Base-by-base conservation (phyloP, 2,888 invertebrate genomes). In the Cheilosia pagana region DNA sequence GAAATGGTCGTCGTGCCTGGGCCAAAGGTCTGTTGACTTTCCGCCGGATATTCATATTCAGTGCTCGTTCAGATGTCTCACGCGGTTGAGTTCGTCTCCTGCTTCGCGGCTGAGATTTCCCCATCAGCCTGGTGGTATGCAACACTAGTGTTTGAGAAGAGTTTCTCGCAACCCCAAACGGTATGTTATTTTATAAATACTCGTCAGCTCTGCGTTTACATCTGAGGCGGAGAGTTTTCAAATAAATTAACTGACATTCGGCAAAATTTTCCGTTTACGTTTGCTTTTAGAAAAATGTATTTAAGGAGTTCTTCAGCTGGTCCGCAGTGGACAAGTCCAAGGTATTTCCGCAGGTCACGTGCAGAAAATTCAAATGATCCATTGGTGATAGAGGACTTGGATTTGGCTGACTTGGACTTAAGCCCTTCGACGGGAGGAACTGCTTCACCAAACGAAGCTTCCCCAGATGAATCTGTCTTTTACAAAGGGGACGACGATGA, bases 401-500 rank as follows among this genome's bases (percentile, higher is more conserved):
- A 85, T 39, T 39, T 85, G 3, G 50, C 41, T 5, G 48, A 76
- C 52, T 75, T 85, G 62, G 60, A 81, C 10, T n/a, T 55, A 6
- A 62, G 60, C 16, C 59, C 75, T 0, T 41, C 60, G 6, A 50
- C 65, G 8, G 45, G n/a, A 4, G 35, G 35, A 16, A 55, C 65
- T 2, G 25, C 53, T 6, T 50, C 55, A 39, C 16, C 16, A 5
- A 39, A 23, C 0, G 72, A 62, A 0, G 1, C n/a, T 4, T 39
- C 35, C 2, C 1, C 3, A 1, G 16, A 43, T 7, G 50, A 41
- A 2, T 41, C 23, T 25, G 16, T 50, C 14, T 4, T 89, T 60
- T 90, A 90, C 83, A 88, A 89, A 55, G 88, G 88, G 25, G 86
- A 87, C 19, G 88, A 89, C 53, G 50, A 89, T 31, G 87, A 88